A percentile compares a stretch with the other conserved stretches of the same genome.
Conservation (phyloP, 2,797 vertebrate species). For the Lepilemur septentrionalis region DNA sequence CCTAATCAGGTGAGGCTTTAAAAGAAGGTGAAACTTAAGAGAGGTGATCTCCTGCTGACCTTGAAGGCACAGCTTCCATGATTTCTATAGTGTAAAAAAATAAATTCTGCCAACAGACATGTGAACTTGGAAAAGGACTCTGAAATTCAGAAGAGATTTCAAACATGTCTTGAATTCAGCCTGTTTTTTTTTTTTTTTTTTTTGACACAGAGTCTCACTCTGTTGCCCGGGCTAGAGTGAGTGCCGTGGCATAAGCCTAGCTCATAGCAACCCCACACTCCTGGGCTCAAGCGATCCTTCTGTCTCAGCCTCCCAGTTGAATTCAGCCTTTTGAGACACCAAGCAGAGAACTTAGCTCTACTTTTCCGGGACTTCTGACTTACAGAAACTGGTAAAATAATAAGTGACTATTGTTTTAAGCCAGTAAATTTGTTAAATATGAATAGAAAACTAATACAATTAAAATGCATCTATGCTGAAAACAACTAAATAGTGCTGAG, state of each 20-base stretch:
- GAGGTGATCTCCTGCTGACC: rapidly evolving
- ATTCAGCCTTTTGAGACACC: not conserved
- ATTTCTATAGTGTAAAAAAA: not conserved
- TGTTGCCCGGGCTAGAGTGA: too few species aligned
- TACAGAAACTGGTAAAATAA: not conserved
- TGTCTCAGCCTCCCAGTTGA: too few species aligned
- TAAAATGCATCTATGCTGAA: not conserved
- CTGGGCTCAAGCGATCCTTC: too few species aligned
- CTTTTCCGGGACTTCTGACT: not conserved
- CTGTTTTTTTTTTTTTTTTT: too few species aligned
- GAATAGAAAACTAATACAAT: not conserved
- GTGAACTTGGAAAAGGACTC: not conserved
- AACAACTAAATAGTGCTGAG: not conserved
- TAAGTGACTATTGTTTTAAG: not conserved
- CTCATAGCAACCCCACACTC: too few species aligned
- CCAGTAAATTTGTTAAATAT: not conserved
- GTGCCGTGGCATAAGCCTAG: too few species aligned
- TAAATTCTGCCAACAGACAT: not conserved
- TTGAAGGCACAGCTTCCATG: not conserved
- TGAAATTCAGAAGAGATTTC: not conserved
- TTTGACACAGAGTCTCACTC: too few species aligned
- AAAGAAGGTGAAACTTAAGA: not conserved
- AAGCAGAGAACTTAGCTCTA: not conserved
- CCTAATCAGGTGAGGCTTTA: not conserved
- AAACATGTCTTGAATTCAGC: not conserved